A percentile compares a stretch with the other conserved stretches of the same genome.
Conservation (phyloP, 92 coral and sea anemone species). For the Phymanthus crucifer region DNA sequence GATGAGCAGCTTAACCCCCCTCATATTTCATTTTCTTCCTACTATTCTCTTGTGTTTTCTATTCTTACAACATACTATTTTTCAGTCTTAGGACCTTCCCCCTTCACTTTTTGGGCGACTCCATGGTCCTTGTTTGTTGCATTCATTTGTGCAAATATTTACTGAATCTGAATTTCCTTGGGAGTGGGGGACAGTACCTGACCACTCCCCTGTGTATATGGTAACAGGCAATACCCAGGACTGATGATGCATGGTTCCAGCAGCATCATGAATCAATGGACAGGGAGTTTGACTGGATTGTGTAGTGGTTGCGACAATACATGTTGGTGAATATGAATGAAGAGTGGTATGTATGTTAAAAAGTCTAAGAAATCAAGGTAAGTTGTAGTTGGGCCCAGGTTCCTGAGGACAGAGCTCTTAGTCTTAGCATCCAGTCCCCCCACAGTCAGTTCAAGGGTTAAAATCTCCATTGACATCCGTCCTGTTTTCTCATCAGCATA, state of each 20-base stretch:
- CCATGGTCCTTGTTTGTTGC: too few relatives aligned
- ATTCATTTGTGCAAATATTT: neutral
- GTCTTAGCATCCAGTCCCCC: constrained; percentile 73
- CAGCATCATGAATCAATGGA: neutral
- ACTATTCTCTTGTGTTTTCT: too few relatives aligned
- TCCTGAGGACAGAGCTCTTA: constrained; percentile 56
- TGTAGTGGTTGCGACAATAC: constrained; percentile 62
- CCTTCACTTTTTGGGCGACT: too few relatives aligned
- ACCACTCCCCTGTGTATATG: too few relatives aligned
- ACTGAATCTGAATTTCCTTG: neutral
- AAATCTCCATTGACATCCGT: constrained; percentile 81
- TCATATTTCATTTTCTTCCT: too few relatives aligned
- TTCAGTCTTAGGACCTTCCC: too few relatives aligned
- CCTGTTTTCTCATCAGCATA: constrained; percentile 88
- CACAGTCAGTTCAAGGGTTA: constrained; percentile 80
- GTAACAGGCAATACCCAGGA: too few relatives aligned
- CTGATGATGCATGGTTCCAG: neutral
- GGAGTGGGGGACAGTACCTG: too few relatives aligned
- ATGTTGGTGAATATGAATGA: constrained; percentile 79
- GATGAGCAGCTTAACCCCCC: too few relatives aligned
- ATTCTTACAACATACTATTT: too few relatives aligned
- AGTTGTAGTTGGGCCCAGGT: constrained; percentile 65
- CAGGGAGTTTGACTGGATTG: neutral
- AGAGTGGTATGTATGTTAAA: constrained; percentile 86
- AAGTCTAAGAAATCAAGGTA: constrained; percentile 90